Conservation (phyloP, 1,140 invertebrate genomes). For the Cyphomyrmex costatus region DNA sequence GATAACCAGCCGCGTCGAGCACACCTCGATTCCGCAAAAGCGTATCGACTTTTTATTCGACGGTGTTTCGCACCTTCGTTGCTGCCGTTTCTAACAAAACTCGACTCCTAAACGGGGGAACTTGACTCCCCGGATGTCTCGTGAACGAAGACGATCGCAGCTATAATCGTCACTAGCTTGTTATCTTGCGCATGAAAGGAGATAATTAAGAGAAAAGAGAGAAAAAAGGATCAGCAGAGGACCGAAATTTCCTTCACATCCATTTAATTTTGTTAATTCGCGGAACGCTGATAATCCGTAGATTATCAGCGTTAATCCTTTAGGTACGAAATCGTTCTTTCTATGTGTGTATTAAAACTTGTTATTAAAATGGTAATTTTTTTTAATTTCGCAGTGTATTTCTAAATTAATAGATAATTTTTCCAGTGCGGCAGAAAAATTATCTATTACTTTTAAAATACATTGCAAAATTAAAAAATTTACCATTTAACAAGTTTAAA, state of each 20-base stretch:
- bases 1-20: slow-evolving; percentile 27
- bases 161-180: background rate
- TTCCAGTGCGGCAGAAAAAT: no score
- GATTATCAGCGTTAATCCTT: no score
- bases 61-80: slow-evolving; percentile 3
- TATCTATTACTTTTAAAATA: background rate
- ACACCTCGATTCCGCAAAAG: slow-evolving; percentile 17
- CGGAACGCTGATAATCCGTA: background rate
- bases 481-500: background rate
- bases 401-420: no score
- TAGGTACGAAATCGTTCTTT: no score
- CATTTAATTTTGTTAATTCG: background rate
- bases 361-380: no score
- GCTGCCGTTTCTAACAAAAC: slow-evolving; percentile 28
- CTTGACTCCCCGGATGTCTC: background rate
- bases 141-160: slow-evolving; percentile 7
- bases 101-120: background rate
- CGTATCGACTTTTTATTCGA: slow-evolving; percentile 60
- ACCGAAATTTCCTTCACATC: background rate
- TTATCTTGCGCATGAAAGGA: slow-evolving; percentile 45
- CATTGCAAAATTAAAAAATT: background rate
- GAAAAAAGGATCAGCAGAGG: background rate
- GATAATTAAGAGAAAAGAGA: slow-evolving; percentile 7
- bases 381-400: no score
- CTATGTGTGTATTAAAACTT: no score